Evolutionary conservation across 2,113 vertebrate species (phyloP).

Genomic region (Aspiorhynchus laticeps): DNA sequence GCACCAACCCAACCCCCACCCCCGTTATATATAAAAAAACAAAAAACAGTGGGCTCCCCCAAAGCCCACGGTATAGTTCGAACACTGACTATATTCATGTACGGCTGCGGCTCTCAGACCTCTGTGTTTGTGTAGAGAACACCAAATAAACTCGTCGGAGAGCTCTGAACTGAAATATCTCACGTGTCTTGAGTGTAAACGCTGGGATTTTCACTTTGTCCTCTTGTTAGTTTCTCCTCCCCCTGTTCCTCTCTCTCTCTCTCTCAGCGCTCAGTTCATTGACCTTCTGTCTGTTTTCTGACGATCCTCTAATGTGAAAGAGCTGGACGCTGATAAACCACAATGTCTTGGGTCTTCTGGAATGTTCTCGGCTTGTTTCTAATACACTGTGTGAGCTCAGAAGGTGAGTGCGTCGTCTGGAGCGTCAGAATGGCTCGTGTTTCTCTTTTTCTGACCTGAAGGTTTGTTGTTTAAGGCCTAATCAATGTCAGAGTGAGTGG

Average conservation of each 20-base stretch:
- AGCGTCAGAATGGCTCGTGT: neutral
- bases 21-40: no score
- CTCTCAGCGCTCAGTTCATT: slow-evolving; percentile 59
- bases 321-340: slow-evolving; percentile 24
- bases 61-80: no score
- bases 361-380: slow-evolving; percentile 61
- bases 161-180: neutral
- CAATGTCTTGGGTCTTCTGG: slow-evolving; percentile 65
- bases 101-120: neutral
- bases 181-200: neutral
- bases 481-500: neutral
- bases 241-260: neutral
- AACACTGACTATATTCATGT: no score
- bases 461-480: neutral
- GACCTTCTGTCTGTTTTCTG: slow-evolving; percentile 53
- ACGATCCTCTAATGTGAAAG: slow-evolving; percentile 35
- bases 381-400: slow-evolving; percentile 52
- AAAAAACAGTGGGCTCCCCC: no score
- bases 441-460: neutral
- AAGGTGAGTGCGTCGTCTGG: slow-evolving; percentile 64
- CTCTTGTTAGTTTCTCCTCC: neutral
- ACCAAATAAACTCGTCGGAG: no score
- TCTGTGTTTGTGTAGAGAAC: neutral
- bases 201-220: neutral
- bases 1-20: no score